Evolutionary conservation across 2,113 vertebrate genomes (phyloP), one percentile per base, ranked within the genome.

Genomic region (Thamnophis sirtalis): DNA sequence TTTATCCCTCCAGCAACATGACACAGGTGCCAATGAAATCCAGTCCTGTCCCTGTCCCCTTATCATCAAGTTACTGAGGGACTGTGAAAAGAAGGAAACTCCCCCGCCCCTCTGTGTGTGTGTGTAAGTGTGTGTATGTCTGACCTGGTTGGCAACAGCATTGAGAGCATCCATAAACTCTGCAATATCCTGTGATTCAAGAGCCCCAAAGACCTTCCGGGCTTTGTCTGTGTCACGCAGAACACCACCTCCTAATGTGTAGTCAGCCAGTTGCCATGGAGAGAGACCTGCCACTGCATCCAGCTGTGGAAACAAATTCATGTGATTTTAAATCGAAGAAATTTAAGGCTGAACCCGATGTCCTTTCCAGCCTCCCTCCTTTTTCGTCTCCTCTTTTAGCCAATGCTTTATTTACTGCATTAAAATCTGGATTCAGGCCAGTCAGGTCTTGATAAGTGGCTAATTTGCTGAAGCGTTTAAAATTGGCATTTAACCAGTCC

Each of bases 141-240:
- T 89, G 93, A 96, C 96, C 96, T 92, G 84, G 28, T 38, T 26
- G 5, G 90, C 91, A 55, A 85, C 93, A 0, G 5, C 26, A 4
- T 95, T 96, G 50, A 96, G 95, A 21, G 89, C 88, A 63, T 94
- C 93, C 91, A 96, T 84, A 84, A 96, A 96, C 6, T 68, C 50
- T 17, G 90, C 94, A 55, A 93, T 8, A 43, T 68, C 92, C 26
- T 0, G 43, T 24, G 86, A 53, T 21, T 24, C 92, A 28, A 95
- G 87, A 22, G 92, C 43, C 50, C 48, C 26, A 33, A 96, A 86
- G 55, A 96, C 51, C 55, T 91, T 94, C 48, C 68, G 84, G 2
- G 94, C 91, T 92, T 93, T 94, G 53, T 95, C 89, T 0, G 4
- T 86, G 85, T 95, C 94, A 9, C 60, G 80, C 87, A 95, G 86